Percentiles rank a stretch among this genome's conserved stretches.
Conservation (phyloP, 23 tunicate species). For the Halocynthia roretzi region DNA sequence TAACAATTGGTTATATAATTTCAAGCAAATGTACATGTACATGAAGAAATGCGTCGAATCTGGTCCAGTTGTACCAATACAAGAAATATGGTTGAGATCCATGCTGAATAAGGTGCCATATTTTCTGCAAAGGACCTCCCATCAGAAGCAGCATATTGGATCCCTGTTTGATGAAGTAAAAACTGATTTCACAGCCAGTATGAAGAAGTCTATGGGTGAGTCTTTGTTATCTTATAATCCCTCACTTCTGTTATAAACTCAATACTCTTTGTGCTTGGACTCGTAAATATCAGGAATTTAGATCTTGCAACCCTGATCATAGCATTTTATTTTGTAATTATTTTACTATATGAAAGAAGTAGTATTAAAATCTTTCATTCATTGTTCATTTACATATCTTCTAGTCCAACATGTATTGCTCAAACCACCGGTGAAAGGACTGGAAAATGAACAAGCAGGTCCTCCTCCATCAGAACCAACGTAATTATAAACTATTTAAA, state of each 20-base stretch:
- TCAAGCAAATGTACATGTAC: conserved; percentile 93
- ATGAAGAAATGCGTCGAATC: conserved; percentile 93
- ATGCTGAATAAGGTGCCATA: conserved; percentile 57
- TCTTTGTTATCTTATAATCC: conserved; percentile 1
- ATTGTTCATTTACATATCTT: not conserved
- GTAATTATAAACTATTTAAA: conserved; percentile 30
- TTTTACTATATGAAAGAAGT: too few relatives aligned
- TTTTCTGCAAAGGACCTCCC: conserved; percentile 40
- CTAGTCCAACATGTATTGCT: conserved; percentile 85
- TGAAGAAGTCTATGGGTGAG: conserved; percentile 84
- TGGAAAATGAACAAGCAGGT: conserved; percentile 83
- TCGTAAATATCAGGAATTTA: too few relatives aligned
- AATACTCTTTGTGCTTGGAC: too few relatives aligned
- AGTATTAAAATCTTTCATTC: too few relatives aligned
- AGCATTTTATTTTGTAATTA: too few relatives aligned
- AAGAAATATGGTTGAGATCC: conserved; percentile 64
- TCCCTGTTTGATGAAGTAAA: conserved; percentile 58
- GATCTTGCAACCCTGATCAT: too few relatives aligned
- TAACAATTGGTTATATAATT: not conserved
- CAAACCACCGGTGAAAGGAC: conserved; percentile 82
- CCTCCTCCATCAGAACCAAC: conserved; percentile 84
- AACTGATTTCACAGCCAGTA: conserved; percentile 58
- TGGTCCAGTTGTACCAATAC: conserved; percentile 88
- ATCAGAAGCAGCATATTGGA: conserved; percentile 44
- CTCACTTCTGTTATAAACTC: too few relatives aligned